Percentiles rank a stretch among this genome's conserved stretches.
Evolutionary conservation across 2,888 invertebrate species (phyloP).

Genomic region (Dichetophora obliterata): DNA sequence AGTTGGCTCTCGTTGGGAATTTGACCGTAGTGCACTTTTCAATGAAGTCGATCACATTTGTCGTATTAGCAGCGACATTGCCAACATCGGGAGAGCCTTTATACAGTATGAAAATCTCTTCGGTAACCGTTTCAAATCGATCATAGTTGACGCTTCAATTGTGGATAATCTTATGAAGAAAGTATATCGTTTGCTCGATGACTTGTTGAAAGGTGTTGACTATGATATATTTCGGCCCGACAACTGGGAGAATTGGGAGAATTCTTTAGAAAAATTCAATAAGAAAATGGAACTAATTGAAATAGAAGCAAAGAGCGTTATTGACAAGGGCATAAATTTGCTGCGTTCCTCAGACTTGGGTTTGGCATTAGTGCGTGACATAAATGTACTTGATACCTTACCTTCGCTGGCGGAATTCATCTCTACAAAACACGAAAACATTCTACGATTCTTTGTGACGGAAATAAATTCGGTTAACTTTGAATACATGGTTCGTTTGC

Average conservation of each 20-base stretch:
- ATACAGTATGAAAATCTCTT: constrained; percentile 92
- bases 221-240: constrained; percentile 86
- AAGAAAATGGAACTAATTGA: constrained; percentile 82
- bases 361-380: constrained; percentile 82
- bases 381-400: constrained; percentile 83
- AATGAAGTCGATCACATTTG: constrained; percentile 88
- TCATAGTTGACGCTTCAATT: constrained; percentile 87
- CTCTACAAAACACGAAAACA: constrained; percentile 84
- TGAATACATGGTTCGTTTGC: constrained; percentile 75
- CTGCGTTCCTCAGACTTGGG: constrained; percentile 87
- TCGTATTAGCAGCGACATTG: constrained; percentile 82
- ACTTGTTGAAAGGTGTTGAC: constrained; percentile 81
- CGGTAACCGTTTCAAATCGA: constrained; percentile 86
- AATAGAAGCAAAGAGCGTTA: constrained; percentile 84
- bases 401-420: constrained; percentile 80
- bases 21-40: constrained; percentile 85
- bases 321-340: constrained; percentile 87
- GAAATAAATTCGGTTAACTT: constrained; percentile 82
- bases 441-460: constrained; percentile 86
- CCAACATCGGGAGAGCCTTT: constrained; percentile 83
- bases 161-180: constrained; percentile 88
- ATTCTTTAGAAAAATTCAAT: constrained; percentile 83
- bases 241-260: constrained; percentile 89
- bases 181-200: constrained; percentile 81
- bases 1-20: constrained; percentile 92